A percentile compares a stretch with the other conserved stretches of the same genome.
Evolutionary conservation across 2,888 invertebrate species (phyloP).

Genomic region (Lutraria lutraria): DNA sequence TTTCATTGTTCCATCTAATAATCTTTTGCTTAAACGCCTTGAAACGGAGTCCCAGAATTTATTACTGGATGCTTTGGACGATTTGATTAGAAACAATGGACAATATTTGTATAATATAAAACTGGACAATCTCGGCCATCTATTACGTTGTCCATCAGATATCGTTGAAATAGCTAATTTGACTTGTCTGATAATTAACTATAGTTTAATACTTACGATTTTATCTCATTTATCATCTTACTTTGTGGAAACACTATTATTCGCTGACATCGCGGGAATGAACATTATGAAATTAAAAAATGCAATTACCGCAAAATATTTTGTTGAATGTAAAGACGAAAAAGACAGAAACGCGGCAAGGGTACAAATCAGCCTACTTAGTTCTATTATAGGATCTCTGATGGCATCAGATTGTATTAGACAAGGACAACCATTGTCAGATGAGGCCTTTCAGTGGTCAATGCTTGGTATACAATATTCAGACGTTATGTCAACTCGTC

Average conservation of each 20-base stretch:
- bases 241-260: background rate
- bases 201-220: background rate
- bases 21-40: background rate
- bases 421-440: background rate
- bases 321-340: background rate
- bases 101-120: background rate
- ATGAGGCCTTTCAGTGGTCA: constrained; percentile 1
- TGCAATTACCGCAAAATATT: background rate
- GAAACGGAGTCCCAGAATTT: too few relatives aligned
- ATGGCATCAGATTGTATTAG: background rate
- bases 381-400: background rate
- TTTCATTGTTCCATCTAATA: constrained; percentile 16
- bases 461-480: constrained; percentile 7
- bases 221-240: background rate
- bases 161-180: background rate
- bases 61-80: background rate
- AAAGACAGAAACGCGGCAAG: background rate
- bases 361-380: background rate
- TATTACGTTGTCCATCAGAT: background rate
- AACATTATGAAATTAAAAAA: background rate
- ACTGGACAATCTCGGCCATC: background rate
- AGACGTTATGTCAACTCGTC: background rate
- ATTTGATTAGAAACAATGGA: background rate
- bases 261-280: background rate
- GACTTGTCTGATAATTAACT: background rate